These are phyloP conservation scores for Eupithecia exiguata DNA, from an alignment of 2,888 invertebrate species.

Conservation along the genomic window DNA sequence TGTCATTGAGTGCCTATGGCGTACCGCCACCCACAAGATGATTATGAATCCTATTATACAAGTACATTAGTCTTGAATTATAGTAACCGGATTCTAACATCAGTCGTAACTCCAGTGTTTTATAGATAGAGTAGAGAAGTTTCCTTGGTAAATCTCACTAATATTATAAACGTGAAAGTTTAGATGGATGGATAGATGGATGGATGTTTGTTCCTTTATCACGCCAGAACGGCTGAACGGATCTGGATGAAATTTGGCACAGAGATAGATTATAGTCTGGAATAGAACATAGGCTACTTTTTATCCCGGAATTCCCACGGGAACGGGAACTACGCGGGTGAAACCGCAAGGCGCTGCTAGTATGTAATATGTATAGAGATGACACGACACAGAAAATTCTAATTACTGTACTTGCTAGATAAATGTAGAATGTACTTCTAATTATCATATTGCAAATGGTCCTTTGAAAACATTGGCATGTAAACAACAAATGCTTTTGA, in stretches of 20 bases:
- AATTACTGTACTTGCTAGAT: neutral
- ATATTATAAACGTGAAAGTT: no score
- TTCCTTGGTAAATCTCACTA: neutral
- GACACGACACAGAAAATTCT: neutral
- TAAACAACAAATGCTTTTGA: constrained; percentile 14
- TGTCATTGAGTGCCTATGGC: constrained; percentile 1
- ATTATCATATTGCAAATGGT: constrained; percentile 9
- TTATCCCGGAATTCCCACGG: no score
- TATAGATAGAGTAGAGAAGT: neutral
- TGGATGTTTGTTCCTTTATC: no score
- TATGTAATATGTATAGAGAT: no score
- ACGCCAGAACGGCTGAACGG: no score
- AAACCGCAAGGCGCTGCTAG: no score
- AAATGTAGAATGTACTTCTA: neutral
- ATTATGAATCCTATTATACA: neutral
- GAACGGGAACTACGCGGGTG: no score
- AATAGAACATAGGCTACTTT: no score
- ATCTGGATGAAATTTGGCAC: no score
- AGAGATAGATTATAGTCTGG: no score
- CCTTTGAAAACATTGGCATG: constrained; percentile 29
- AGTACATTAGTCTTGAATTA: neutral
- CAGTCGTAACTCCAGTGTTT: neutral
- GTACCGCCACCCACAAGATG: neutral
- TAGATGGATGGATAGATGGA: no score
- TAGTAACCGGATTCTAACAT: neutral